Evolutionary conservation across 1,140 invertebrate species (phyloP), one percentile per base, ranked within the genome.

Genomic region (Eulimnadia texana): DNA sequence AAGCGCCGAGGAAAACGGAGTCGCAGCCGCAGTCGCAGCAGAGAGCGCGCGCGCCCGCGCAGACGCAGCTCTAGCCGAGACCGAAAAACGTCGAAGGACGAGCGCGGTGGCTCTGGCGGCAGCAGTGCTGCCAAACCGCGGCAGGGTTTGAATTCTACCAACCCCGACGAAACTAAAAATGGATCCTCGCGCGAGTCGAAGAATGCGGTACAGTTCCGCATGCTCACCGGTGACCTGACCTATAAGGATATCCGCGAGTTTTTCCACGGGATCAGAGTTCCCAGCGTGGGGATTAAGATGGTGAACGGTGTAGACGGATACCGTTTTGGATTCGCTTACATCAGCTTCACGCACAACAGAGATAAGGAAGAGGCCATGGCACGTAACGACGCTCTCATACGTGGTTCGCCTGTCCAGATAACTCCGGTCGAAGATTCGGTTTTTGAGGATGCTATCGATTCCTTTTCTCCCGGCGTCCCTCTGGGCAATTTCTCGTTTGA

Each of bases 241-340:
- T 88, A 89, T 67, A 79, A 80, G 22, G 89, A 93, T 67, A 74
- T 95, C 0, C 75, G 88, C 11, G 80, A 84, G 57, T 86, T 92
- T 63, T 93, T 95, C 69, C 77, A 80, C 3, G 82, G 82, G 9
- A 79, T 85, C 56, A 81, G 82, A 67, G 88, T 94, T 47, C 81
- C 84, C 10, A 84, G 84, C 63, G 84, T 86, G 67, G 87, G 89
- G 2, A 80, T 95, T 28, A 93, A 93, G 72, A 77, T 94, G 65
- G 82, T 90, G 9, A 88, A 84, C 68, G 85, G 92, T 66, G 79
- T 81, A 13, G 79, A 83, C 64, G 90, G 91, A 0, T 80, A 83
- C 25, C 78, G 85, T 10, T 85, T 83, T 0, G 90, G 90, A 1
- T 82, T 84, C 23, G 88, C 84, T 10, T 90, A 82, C 68, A 80